Conservation (phyloP, 1,140 invertebrate species). For the Heliconius nattereri region DNA sequence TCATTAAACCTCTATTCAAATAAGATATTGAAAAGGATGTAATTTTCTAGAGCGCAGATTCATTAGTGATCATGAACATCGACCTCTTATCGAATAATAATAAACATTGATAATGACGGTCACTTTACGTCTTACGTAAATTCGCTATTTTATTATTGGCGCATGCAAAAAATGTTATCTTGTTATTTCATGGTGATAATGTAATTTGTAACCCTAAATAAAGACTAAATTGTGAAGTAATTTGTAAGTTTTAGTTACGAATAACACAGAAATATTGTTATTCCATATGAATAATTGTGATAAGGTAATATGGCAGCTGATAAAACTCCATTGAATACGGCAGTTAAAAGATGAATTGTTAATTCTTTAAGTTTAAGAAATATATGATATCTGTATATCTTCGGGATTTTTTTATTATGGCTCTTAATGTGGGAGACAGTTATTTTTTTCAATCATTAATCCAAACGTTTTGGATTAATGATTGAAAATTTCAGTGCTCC, state of each 20-base stretch:
- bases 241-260: not conserved
- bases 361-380: not conserved
- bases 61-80: conserved; percentile 9
- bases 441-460: no score
- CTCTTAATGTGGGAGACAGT: no score
- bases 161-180: not conserved
- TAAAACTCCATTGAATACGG: not conserved
- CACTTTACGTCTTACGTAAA: conserved; percentile 26
- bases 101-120: conserved; percentile 19
- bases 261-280: not conserved
- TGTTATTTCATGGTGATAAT: not conserved
- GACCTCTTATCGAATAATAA: conserved; percentile 15
- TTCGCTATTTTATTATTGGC: conserved; percentile 4
- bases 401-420: no score
- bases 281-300: not conserved
- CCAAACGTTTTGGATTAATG: no score
- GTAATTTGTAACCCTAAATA: not conserved
- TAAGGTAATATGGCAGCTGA: not conserved
- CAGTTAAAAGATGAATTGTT: not conserved
- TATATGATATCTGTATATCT: not conserved
- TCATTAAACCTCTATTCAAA: not conserved
- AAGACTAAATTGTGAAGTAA: not conserved
- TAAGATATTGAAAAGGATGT: not conserved
- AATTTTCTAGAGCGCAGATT: conserved; percentile 12
- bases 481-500: no score